A percentile compares a stretch with the other conserved stretches of the same genome.
These are phyloP conservation scores for Luperina nickerlii DNA, from an alignment of 2,888 invertebrate genomes.

Conservation along the genomic window DNA sequence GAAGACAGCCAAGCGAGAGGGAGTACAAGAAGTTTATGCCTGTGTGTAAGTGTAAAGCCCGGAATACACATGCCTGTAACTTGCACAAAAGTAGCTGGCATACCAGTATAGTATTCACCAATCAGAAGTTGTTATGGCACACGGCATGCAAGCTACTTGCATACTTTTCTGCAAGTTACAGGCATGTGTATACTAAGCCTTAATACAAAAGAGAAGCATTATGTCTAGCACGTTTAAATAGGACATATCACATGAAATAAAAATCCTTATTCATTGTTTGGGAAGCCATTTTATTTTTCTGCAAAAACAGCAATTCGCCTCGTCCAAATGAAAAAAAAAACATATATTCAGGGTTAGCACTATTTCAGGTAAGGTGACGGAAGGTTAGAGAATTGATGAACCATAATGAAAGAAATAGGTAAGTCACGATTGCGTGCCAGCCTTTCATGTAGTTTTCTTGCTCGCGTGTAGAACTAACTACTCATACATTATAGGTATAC, in stretches of 20 bases:
- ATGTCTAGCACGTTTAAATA: not conserved
- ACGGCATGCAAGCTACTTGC: no score
- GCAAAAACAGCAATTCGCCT: not conserved
- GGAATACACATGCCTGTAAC: no score
- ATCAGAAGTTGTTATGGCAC: no score
- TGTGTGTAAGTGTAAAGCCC: not conserved
- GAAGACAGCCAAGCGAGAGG: not conserved
- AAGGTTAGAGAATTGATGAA: slow-evolving; percentile 41
- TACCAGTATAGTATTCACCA: no score
- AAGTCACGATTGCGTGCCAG: slow-evolving; percentile 58
- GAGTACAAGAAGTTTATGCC: not conserved
- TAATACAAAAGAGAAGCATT: not conserved
- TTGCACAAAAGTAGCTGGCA: no score
- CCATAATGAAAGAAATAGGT: slow-evolving; percentile 29
- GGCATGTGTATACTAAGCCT: no score
- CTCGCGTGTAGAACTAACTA: slow-evolving; percentile 30
- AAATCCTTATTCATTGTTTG: not conserved
- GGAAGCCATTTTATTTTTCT: not conserved
- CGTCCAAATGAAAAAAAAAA: not conserved
- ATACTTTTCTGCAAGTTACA: no score
- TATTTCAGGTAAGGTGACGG: slow-evolving; percentile 19
- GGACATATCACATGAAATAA: not conserved
- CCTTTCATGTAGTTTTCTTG: slow-evolving; percentile 42
- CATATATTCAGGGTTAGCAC: slow-evolving; percentile 5
- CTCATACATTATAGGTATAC: not conserved